These are phyloP conservation scores for Nebria ingens DNA, from an alignment of 1,140 invertebrate species.

Conservation along the genomic window DNA sequence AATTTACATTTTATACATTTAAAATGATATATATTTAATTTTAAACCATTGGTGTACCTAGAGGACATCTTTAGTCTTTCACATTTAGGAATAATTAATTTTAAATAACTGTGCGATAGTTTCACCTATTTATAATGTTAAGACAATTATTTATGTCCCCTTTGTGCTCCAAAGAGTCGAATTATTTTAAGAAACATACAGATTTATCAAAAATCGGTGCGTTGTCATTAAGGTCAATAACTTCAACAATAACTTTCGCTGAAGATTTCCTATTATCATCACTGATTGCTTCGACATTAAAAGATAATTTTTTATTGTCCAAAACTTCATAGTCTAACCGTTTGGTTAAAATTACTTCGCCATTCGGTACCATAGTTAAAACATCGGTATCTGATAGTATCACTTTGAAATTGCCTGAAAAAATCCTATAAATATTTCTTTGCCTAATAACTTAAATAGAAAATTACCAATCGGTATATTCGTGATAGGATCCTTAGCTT, in stretches of 20 bases:
- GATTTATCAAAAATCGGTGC: slow-evolving; percentile 58
- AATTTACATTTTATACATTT: neutral
- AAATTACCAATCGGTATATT: slow-evolving; percentile 45
- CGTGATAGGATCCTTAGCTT: slow-evolving; percentile 61
- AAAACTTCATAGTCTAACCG: slow-evolving; percentile 65
- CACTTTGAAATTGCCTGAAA: slow-evolving; percentile 25
- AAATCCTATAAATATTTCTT: slow-evolving; percentile 24
- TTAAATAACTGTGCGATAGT: no score
- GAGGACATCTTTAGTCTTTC: no score
- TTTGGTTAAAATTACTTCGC: slow-evolving; percentile 58
- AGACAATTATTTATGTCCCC: neutral
- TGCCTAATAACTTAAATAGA: slow-evolving; percentile 42
- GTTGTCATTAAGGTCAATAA: slow-evolving; percentile 72
- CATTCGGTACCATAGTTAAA: slow-evolving; percentile 42
- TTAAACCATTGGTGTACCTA: no score
- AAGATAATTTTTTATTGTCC: slow-evolving; percentile 50
- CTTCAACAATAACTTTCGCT: slow-evolving; percentile 56
- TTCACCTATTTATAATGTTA: no score
- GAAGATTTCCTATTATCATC: slow-evolving; percentile 54
- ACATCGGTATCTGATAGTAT: slow-evolving; percentile 37
- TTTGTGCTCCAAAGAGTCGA: neutral
- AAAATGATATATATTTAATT: neutral
- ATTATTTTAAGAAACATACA: slow-evolving; percentile 29
- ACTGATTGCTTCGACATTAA: slow-evolving; percentile 60
- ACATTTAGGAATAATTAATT: no score